Evolutionary conservation across 2,888 invertebrate species (phyloP), one percentile per base, ranked within the genome.

Genomic region (Drosophila imparisetae): DNA sequence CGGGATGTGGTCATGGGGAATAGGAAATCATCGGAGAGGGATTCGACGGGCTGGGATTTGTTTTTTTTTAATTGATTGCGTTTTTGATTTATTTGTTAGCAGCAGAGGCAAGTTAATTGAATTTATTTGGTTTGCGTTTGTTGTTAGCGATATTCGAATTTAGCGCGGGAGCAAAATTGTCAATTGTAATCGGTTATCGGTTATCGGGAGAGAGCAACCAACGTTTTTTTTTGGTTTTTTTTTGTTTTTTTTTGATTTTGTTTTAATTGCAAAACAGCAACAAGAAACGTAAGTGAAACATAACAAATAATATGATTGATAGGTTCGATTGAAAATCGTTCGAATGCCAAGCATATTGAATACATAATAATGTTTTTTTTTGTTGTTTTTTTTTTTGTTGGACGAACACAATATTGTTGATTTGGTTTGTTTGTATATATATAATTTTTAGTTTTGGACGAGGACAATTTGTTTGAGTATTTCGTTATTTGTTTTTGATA

Each of bases 1-100:
- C 98, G 96, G 93, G 98, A 96, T 92, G 97, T 97, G 87, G 97
- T 97, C 98, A 98, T 98, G 92, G 98, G 98, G 95, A 99, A 99
- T 92, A 99, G 96, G 96, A 98, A 98, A 95, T 99, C 98, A 94
- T 99, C 99, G 91, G 98, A 98, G 93, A 98, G 95, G 93, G 98
- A 97, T 94, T 98, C 98, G 93, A 98, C 98, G 93, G 98, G 98
- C 98, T 98, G 80, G 80, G 95, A 93, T 94, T 78, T 66, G 65
- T 72, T 70, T 50, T 63, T 71, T 38, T 50, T 52, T 76, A 8
- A 4, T 45, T 24, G 2, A 45, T 30, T 55, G 54, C 36, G 57
- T 29, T 18, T 54, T 36, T 53, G 1, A 40, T 57, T 8, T 13
- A 11, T 42, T 40, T 40, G 77, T 68, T 78, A 62, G 59, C 54